Percentiles rank a stretch among this genome's conserved stretches.
phyloP scores from a whole-genome alignment of 2,113 vertebrate genomes.

The Phylloscopus trochiloides region DNA sequence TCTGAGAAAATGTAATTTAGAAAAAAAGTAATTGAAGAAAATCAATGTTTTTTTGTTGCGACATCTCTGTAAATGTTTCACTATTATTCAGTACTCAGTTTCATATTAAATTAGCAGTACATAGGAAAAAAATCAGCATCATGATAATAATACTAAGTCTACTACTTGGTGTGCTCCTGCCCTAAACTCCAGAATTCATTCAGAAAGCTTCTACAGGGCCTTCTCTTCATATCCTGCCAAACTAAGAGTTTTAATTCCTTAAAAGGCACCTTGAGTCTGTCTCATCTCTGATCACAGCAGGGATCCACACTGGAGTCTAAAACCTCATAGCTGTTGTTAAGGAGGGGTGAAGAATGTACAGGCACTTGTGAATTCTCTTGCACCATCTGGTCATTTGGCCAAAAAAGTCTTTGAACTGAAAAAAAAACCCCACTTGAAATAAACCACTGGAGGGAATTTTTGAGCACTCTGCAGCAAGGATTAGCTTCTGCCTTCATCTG shows the following conservation, averaged over 20 bases:
- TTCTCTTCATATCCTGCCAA: not conserved
- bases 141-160: not conserved
- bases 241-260: not conserved
- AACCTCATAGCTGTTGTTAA: not conserved
- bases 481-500: not conserved
- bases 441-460: not conserved
- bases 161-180: not conserved
- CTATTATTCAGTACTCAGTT: not conserved
- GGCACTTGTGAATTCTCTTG: not conserved
- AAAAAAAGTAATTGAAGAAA: not conserved
- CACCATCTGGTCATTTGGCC: not conserved
- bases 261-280: not conserved
- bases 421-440: not conserved
- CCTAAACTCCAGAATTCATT: not conserved
- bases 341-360: not conserved
- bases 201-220: not conserved
- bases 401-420: not conserved
- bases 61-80: not conserved
- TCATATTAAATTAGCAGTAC: not conserved
- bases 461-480: not conserved
- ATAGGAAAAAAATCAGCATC: not conserved
- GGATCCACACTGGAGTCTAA: not conserved
- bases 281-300: not conserved
- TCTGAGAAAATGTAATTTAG: not conserved
- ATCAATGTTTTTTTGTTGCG: not conserved